Evolutionary conservation across 35 echinoderm and acorn worm species (phyloP).

Genomic region (Nesometra sesokonis): DNA sequence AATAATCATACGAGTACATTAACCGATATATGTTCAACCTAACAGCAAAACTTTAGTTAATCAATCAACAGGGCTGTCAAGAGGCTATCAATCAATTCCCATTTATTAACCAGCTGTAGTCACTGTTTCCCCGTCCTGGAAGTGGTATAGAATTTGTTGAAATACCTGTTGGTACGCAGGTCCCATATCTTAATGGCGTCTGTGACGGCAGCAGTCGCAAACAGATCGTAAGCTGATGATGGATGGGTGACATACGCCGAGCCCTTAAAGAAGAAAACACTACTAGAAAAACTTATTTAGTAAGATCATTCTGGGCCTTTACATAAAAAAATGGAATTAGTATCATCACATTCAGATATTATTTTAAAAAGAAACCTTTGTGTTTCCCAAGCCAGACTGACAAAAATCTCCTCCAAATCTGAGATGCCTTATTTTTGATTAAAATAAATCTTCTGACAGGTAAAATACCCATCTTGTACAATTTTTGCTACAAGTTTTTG

Average conservation of each 20-base stretch:
- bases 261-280: slow-evolving; percentile 48
- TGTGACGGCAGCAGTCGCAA: slow-evolving; percentile 72
- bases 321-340: no score
- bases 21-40: neutral
- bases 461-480: no score
- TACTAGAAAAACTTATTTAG: no score
- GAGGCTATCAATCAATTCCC: neutral
- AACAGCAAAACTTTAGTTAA: neutral
- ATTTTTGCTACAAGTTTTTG: no score
- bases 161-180: slow-evolving; percentile 72
- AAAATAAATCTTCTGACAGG: no score
- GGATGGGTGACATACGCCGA: slow-evolving; percentile 70
- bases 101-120: no score
- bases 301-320: no score
- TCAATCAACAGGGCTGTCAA: neutral
- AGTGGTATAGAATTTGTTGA: neutral
- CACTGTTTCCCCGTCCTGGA: neutral
- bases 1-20: neutral
- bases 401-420: no score
- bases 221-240: slow-evolving; percentile 68
- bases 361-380: no score
- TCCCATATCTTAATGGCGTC: slow-evolving; percentile 94
- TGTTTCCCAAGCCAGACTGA: no score
- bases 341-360: no score
- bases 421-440: no score